phyloP scores from a whole-genome alignment of 2,797 vertebrate genomes.

The Arnoldichthys spilopterus region DNA sequence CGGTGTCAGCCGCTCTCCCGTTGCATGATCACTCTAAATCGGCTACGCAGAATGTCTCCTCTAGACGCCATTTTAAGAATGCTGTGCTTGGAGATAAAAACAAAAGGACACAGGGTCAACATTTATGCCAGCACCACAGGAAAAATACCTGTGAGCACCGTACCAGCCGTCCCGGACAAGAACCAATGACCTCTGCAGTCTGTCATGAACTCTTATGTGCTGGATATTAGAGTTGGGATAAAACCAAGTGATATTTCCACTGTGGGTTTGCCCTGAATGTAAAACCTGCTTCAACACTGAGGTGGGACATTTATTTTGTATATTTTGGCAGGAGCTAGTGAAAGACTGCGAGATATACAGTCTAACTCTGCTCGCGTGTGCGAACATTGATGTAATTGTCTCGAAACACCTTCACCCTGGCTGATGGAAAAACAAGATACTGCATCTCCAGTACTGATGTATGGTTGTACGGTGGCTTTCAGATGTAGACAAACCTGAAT shows the following conservation, averaged over 20 bases:
- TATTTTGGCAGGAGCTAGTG: conserved; percentile 5
- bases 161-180: no score
- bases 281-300: no score
- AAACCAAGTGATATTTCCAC: neutral
- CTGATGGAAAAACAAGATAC: neutral
- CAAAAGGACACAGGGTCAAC: neutral
- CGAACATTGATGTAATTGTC: conserved; percentile 25
- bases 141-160: no score
- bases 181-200: no score
- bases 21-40: neutral
- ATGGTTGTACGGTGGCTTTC: neutral
- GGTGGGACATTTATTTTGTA: neutral
- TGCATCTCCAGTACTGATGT: no score
- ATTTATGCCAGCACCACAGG: neutral
- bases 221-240: no score
- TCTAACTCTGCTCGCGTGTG: neutral
- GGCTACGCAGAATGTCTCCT: neutral
- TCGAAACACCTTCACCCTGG: conserved; percentile 18
- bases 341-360: conserved; percentile 13
- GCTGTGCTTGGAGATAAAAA: neutral
- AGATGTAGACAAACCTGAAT: neutral
- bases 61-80: neutral
- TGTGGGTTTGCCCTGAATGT: neutral
- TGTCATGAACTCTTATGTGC: no score
- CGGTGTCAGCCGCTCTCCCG: neutral